A percentile compares a stretch with the other conserved stretches of the same genome.
Evolutionary conservation across 1,140 invertebrate species (phyloP).

Genomic region (Drosophila insularis): DNA sequence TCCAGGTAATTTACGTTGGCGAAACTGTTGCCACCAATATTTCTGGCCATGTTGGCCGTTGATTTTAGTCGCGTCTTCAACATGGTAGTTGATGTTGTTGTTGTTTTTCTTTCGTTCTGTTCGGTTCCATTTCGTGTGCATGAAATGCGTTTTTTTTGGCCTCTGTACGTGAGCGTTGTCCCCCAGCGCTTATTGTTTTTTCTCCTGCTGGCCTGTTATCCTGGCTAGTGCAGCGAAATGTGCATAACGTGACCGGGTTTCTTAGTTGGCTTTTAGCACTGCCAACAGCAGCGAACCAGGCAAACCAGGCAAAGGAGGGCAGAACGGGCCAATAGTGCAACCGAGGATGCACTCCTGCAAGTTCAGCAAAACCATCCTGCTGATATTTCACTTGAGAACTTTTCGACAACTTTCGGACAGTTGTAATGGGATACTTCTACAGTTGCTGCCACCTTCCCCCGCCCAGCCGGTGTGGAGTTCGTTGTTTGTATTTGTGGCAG

Average conservation of each 20-base stretch:
- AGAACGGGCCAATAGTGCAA: slow-evolving; percentile 34
- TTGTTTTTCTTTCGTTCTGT: slow-evolving; percentile 5
- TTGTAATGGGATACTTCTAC: slow-evolving; percentile 58
- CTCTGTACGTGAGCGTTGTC: slow-evolving; percentile 72
- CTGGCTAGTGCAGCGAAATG: slow-evolving; percentile 70
- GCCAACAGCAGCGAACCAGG: slow-evolving; percentile 1
- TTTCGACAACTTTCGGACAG: slow-evolving; percentile 77
- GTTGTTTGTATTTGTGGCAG: slow-evolving; percentile 41
- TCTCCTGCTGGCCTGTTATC: slow-evolving; percentile 38
- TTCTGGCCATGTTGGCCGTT: slow-evolving; percentile 67
- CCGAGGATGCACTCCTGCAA: slow-evolving; percentile 24
- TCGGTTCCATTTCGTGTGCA: slow-evolving; percentile 40
- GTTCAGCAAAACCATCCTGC: slow-evolving; percentile 8
- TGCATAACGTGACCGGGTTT: slow-evolving; percentile 79
- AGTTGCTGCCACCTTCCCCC: background rate
- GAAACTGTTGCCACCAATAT: slow-evolving; percentile 80
- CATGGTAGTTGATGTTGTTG: slow-evolving; percentile 21
- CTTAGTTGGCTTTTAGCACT: slow-evolving; percentile 69
- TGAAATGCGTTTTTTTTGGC: slow-evolving; percentile 79
- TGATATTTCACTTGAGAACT: slow-evolving; percentile 76
- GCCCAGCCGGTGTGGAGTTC: slow-evolving; percentile 13
- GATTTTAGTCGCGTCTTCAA: slow-evolving; percentile 63
- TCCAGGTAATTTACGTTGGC: slow-evolving; percentile 79
- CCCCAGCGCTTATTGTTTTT: slow-evolving; percentile 54
- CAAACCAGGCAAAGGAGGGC: too few species aligned